Base-by-base conservation (phyloP, 2,888 invertebrate genomes). In the Ashinkailepas kermadecensis region DNA sequence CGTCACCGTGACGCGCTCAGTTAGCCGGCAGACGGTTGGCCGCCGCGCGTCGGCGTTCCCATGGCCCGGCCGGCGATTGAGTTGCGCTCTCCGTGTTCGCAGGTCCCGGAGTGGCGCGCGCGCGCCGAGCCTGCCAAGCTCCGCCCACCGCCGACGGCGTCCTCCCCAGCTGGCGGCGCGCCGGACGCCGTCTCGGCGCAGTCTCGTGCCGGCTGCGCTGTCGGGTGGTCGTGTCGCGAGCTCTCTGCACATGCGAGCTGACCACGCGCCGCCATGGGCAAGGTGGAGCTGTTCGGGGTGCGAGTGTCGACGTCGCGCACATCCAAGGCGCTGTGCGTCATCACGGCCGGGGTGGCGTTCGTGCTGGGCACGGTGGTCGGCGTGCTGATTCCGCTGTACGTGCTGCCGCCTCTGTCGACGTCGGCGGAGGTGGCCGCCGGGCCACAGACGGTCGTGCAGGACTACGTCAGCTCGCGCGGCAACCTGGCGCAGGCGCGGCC, bases 401-500 rank as follows among this genome's bases (percentile, higher is more conserved):
- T 83, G 62, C 81, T 83, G 67, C 78, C 83, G 59, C 78, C 65
- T 54, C 78, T 81, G 39, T 74, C 81, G 56, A 9, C 59, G 11
- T 15, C 78, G 12, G 25, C 74, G 10, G 64, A 78, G 64, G 74
- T 74, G 54, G n/a, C 65, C 23, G 23, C 74, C 21, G 56, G 74
- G 1, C 54, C 56, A 21, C 74, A 74, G 74, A 54, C 54, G 54
- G 54, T 56, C 18, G 74, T 74, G 9, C 74, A 56, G 54, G 74
- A 56, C 74, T 21, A 21, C 54, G 74, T 21, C 56, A 21, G 56
- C 54, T 54, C 54, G 21, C 74, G 74, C 9, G 56, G 56, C 67
- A 74, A 56, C 74, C 58, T 39, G 84, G 85, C 84, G 79, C 85
- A 85, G 56, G 84, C 85, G 78, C 84, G 85, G 81, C 86, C 85